Evolutionary conservation across 2,113 vertebrate genomes (phyloP), one percentile per base, ranked within the genome.

Genomic region (Corynorhinus townsendii): DNA sequence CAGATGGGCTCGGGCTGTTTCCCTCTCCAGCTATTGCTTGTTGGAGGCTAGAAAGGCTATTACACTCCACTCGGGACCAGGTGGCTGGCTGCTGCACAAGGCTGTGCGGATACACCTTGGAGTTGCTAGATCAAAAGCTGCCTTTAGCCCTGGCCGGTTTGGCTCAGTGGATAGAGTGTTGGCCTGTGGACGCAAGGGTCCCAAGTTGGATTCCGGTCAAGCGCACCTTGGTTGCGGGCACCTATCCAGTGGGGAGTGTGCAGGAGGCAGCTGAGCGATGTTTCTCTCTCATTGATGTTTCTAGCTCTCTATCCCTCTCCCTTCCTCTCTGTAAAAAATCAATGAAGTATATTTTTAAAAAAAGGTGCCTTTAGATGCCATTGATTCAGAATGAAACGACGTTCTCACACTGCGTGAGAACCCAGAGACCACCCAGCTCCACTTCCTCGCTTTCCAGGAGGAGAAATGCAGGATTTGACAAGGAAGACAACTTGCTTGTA

Each of bases 11-110:
- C 0, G 22, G 54, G 54, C 38, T 26, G n/a, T 26, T 83, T n/a
- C 68, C n/a, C 1, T 19, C 33, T 80, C 54, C 54, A 35, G 76
- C 45, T 17, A 2, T 49, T 26, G 54, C 40, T 38, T 38, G 3
- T 38, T 30, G 73, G 54, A 64, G 33, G 76, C 68, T 20, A 0
- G 33, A 35, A n/a, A 79, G 35, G 17, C n/a, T 12, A 5, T 30
- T 4, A 15, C 11, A 4, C 11, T 3, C 19, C 5, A 4, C 6
- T 5, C 0, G 0, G 59, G 11, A 33, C 14, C 43, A 43, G 24
- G 26, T 11, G 45, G n/a, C 16, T 6, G 38, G 38, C 20, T 4
- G 1, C n/a, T 6, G 11, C 56, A 33, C 17, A 35, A 43, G 69
- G 40, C 76, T 45, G 35, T 30, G 8, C 5, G 22, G 54, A 33